Base-by-base conservation (phyloP, 2,797 vertebrate species). In the Falco biarmicus region DNA sequence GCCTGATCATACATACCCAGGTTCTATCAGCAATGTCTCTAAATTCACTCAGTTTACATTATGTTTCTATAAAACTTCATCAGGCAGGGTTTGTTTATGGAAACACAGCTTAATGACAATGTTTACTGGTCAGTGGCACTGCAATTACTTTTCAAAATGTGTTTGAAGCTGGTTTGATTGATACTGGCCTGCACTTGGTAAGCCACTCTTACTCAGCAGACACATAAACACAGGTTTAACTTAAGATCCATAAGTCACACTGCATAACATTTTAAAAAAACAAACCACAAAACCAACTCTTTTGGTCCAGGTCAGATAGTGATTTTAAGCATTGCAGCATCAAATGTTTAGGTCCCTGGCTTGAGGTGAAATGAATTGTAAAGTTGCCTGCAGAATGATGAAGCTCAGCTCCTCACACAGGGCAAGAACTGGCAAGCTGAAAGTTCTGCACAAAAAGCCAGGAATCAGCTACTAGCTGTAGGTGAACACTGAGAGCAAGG, bases 1-100 rank as follows among this genome's bases (percentile, higher is more conserved):
- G 15, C 22, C 16, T 28, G 43, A 3, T 29, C 0, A 0, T 43
- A 47, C 11, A 32, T 4, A 13, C n/a, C 6, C 29, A 70, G 34
- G 51, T 61, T 73, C 31, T 45, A 7, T 60, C 11, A 56, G 11
- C 29, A 80, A 8, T 45, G 4, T 45, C 47, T 66, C 56, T n/a
- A 39, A 74, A 80, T 83, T 80, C 50, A 56, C 31, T 78, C 88
- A 21, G 18, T 50, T 71, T 85, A 22, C 15, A 81, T 47, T n/a
- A 11, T 84, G 29, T 47, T 78, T 65, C 31, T 18, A 48, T 56
- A 86, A 71, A 86, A 41, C 14, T 78, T 59, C 81, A 34, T 71
- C n/a, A 68, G 25, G 9, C 17, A 56, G 41, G 9, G 16, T 71
- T 94, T 71, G 54, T 85, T 85, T 87, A 48, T 53, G 50, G 53